These are phyloP conservation scores for Drosophila oshimai DNA, from an alignment of 1,140 invertebrate species.

Conservation along the genomic window DNA sequence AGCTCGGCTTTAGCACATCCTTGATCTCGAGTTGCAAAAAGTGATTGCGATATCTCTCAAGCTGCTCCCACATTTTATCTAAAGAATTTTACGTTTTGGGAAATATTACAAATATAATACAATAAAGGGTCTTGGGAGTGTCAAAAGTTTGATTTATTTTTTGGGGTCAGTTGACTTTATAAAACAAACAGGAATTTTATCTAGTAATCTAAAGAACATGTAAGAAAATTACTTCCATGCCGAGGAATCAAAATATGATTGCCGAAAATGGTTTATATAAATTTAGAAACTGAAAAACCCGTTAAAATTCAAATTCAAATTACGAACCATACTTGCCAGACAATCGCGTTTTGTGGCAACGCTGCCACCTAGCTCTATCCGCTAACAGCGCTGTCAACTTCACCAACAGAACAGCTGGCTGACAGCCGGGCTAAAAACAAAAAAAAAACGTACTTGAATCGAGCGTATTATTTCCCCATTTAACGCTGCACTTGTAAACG, in stretches of 20 bases:
- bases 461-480: not conserved
- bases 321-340: not conserved
- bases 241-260: too few relatives aligned
- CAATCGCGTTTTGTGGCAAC: not conserved
- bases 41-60: slow-evolving; percentile 67
- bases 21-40: slow-evolving; percentile 65
- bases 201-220: too few relatives aligned
- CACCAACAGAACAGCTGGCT: not conserved
- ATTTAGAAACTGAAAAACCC: too few relatives aligned
- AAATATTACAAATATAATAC: not conserved
- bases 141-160: not conserved
- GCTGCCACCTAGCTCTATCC: not conserved
- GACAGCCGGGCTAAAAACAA: too few relatives aligned
- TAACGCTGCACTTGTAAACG: not conserved
- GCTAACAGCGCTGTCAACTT: not conserved
- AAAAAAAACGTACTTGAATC: not conserved
- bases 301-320: not conserved
- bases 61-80: slow-evolving; percentile 65
- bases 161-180: too few relatives aligned
- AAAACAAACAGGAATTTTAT: too few relatives aligned
- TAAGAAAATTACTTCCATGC: too few relatives aligned
- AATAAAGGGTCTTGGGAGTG: too few relatives aligned
- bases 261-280: too few relatives aligned
- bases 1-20: slow-evolving; percentile 35
- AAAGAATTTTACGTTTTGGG: not conserved